These are phyloP conservation scores for Drosophila ananassae DNA, from an alignment of 1,140 invertebrate species.

Conservation along the genomic window DNA sequence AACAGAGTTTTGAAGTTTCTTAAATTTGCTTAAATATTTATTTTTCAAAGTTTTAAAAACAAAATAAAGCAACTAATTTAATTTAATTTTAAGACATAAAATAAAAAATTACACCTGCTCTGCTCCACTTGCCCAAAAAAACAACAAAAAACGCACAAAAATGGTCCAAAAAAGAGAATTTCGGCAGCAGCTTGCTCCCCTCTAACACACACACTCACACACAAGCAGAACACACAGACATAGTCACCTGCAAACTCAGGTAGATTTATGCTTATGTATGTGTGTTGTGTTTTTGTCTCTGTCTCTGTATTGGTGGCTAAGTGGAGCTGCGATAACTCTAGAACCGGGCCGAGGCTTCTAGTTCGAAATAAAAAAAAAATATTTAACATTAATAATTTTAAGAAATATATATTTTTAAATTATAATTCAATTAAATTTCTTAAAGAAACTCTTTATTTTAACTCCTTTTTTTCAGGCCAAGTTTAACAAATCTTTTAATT, in stretches of 20 bases:
- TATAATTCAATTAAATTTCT: too few species aligned
- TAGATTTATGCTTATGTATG: conserved; percentile 15
- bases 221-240: neutral
- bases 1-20: too few species aligned
- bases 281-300: conserved; percentile 7
- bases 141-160: conserved; percentile 47
- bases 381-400: too few species aligned
- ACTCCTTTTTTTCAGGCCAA: too few species aligned
- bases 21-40: too few species aligned
- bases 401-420: too few species aligned
- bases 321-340: conserved; percentile 36
- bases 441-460: too few species aligned
- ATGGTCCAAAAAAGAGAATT: conserved; percentile 36
- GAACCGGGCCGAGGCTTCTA: conserved; percentile 18
- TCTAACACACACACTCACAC: conserved; percentile 5
- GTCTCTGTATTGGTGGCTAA: conserved; percentile 21
- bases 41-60: too few species aligned
- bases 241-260: conserved; percentile 27
- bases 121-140: conserved; percentile 52
- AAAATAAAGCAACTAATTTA: too few species aligned
- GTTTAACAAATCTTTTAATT: too few species aligned
- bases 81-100: too few species aligned
- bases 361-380: neutral
- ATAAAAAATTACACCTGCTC: neutral
- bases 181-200: conserved; percentile 20